Percentiles rank a stretch among this genome's conserved stretches.
phyloP scores from a whole-genome alignment of 2,888 invertebrate genomes.

The Fragum whitleyi region DNA sequence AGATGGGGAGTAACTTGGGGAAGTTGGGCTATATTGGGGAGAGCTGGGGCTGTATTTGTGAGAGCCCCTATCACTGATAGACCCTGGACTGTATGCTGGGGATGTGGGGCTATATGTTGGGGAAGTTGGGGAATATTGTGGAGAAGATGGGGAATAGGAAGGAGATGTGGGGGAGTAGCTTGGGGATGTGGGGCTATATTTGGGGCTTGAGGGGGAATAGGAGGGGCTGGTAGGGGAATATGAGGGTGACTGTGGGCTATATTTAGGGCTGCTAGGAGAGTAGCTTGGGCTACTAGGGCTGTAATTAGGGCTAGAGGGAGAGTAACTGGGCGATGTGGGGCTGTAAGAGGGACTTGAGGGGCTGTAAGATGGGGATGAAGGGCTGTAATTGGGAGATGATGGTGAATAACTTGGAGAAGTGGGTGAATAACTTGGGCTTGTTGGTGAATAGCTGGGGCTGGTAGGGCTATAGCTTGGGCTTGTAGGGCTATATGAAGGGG shows the following conservation, averaged over 20 bases:
- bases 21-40: conserved; percentile 81
- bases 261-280: conserved; percentile 89
- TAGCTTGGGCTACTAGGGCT: conserved; percentile 87
- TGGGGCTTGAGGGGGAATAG: conserved; percentile 87
- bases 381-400: conserved; percentile 88
- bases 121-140: conserved; percentile 81
- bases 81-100: conserved; percentile 81
- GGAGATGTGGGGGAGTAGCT: conserved; percentile 84
- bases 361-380: conserved; percentile 86
- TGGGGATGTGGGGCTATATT: conserved; percentile 84
- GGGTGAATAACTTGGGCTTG: conserved; percentile 87
- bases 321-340: conserved; percentile 86
- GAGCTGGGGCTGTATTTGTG: conserved; percentile 81
- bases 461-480: conserved; percentile 84
- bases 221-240: conserved; percentile 94
- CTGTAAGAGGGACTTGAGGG: conserved; percentile 87
- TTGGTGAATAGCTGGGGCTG: conserved; percentile 89
- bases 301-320: conserved; percentile 86
- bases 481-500: conserved; percentile 86
- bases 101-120: conserved; percentile 85
- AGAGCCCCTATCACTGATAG: conserved; percentile 69
- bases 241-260: conserved; percentile 93
- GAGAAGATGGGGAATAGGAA: conserved; percentile 84
- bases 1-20: conserved; percentile 82
- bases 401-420: conserved; percentile 84